phyloP scores from a whole-genome alignment of 1,140 invertebrate genomes.

The Saccostrea echinata region DNA sequence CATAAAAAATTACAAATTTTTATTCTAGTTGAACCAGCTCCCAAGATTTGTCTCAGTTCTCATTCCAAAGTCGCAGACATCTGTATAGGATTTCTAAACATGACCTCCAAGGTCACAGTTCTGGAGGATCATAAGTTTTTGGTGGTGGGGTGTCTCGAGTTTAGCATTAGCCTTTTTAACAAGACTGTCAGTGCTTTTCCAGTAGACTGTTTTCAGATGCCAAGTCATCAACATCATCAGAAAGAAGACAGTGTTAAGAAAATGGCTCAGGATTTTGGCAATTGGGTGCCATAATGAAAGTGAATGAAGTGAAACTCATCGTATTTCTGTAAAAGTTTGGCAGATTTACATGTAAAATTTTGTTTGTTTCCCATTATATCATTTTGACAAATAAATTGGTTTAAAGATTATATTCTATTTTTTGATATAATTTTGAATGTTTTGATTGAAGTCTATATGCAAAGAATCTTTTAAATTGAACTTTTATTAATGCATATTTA shows the following conservation, averaged over 20 bases:
- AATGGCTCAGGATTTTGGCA: constrained; percentile 57
- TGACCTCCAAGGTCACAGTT: constrained; percentile 67
- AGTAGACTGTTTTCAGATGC: constrained; percentile 73
- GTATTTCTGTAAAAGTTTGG: too few species aligned
- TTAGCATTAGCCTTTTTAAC: constrained; percentile 70
- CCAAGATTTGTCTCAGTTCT: constrained; percentile 68
- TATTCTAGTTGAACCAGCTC: constrained; percentile 59
- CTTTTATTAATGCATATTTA: too few species aligned
- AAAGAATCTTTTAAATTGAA: too few species aligned
- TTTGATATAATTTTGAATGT: too few species aligned
- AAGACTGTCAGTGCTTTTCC: constrained; percentile 71
- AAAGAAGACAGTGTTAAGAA: constrained; percentile 48
- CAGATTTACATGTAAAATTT: too few species aligned
- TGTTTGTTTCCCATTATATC: too few species aligned
- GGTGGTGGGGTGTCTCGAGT: constrained; percentile 68
- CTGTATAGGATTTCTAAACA: constrained; percentile 69
- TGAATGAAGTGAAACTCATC: too few species aligned
- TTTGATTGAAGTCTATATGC: too few species aligned
- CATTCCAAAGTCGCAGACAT: constrained; percentile 67
- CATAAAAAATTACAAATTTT: background rate
- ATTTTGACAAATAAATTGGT: too few species aligned
- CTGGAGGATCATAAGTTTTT: constrained; percentile 68
- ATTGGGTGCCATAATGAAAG: constrained; percentile 67
- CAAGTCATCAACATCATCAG: constrained; percentile 63
- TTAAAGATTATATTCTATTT: too few species aligned